Percentiles rank a stretch among this genome's conserved stretches.
Evolutionary conservation across 2,888 invertebrate species (phyloP).

Genomic region (Scaeva pyrastri): DNA sequence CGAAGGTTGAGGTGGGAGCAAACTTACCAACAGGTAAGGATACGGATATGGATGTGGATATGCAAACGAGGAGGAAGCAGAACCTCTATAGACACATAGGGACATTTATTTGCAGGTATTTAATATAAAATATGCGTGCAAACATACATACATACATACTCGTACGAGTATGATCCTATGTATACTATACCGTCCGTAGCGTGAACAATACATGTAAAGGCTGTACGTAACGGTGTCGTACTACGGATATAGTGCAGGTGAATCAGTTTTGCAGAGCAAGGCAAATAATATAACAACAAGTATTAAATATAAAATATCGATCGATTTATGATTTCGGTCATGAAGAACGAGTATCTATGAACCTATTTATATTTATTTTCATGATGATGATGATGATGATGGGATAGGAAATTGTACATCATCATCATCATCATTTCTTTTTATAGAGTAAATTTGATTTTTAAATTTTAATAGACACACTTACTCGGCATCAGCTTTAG

Average conservation of each 20-base stretch:
- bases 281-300: slow-evolving; percentile 55
- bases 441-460: slow-evolving; percentile 35
- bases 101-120: slow-evolving; percentile 38
- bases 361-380: neutral
- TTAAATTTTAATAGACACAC: slow-evolving; percentile 52
- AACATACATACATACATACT: slow-evolving; percentile 9
- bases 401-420: slow-evolving; percentile 18
- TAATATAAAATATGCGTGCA: slow-evolving; percentile 48
- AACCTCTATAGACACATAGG: slow-evolving; percentile 42
- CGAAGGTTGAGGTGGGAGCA: neutral
- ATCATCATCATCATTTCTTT: slow-evolving; percentile 32
- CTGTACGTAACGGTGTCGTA: slow-evolving; percentile 14
- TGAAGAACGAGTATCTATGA: slow-evolving; percentile 6
- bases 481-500: slow-evolving; percentile 37
- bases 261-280: slow-evolving; percentile 19
- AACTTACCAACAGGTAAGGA: slow-evolving; percentile 66
- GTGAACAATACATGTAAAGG: neutral
- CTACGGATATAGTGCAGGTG: slow-evolving; percentile 49
- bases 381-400: slow-evolving; percentile 31
- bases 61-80: slow-evolving; percentile 38
- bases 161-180: too few relatives aligned
- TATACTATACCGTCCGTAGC: too few relatives aligned
- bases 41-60: too few relatives aligned
- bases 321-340: slow-evolving; percentile 71
- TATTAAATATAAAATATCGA: slow-evolving; percentile 68